Conservation (phyloP, 2,113 vertebrate genomes). For the Etheostoma cragini region DNA sequence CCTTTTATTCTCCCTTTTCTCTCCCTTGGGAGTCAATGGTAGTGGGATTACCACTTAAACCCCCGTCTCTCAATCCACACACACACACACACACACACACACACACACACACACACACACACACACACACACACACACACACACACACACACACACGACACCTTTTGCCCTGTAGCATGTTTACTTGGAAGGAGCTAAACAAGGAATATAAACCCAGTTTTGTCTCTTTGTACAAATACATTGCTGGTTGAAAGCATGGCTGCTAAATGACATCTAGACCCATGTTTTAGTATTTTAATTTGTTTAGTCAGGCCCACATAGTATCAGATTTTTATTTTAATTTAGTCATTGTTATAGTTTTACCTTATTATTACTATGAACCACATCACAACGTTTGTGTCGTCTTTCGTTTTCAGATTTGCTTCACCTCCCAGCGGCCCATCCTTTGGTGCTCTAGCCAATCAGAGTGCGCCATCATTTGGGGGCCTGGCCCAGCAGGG, state of each 20-base stretch:
- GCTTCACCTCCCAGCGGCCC: constrained; percentile 85
- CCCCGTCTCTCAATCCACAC: constrained; percentile 51
- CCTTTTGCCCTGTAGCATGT: constrained; percentile 32
- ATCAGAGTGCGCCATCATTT: constrained; percentile 88
- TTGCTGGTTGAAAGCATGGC: neutral
- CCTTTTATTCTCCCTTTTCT: constrained; percentile 40
- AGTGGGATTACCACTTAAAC: constrained; percentile 67
- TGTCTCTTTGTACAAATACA: neutral
- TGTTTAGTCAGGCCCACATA: neutral
- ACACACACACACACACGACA: constrained; percentile 35
- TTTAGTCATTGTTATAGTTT: neutral
- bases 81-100: constrained; percentile 28
- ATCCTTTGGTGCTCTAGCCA: constrained; percentile 89
- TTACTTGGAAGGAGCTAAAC: constrained; percentile 11
- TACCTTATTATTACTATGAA: neutral
- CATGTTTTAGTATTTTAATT: neutral
- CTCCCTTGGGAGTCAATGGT: constrained; percentile 23
- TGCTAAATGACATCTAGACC: neutral
- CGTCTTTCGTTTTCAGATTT: constrained; percentile 84
- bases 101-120: constrained; percentile 32
- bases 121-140: constrained; percentile 31
- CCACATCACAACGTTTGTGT: neutral
- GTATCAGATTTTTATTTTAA: neutral
- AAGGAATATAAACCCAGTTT: neutral
- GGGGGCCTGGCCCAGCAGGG: constrained; percentile 90